Percentiles rank a stretch among this genome's conserved stretches.
Conservation (phyloP, 1,140 invertebrate genomes). For the Trachymyrmex septentrionalis region DNA sequence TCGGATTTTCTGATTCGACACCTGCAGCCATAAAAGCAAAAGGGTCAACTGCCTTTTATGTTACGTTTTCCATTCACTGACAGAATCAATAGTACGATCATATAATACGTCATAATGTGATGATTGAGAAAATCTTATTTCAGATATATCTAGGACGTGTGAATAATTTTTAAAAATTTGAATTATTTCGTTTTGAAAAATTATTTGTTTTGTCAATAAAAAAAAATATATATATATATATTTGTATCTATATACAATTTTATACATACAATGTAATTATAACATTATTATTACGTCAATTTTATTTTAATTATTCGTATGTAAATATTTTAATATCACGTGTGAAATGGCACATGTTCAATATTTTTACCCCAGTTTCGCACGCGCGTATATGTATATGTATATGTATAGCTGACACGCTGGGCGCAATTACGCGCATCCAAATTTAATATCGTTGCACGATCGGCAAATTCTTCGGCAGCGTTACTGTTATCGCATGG, state of each 20-base stretch:
- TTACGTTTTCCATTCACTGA: conserved; percentile 39
- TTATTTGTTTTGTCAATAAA: background rate
- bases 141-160: background rate
- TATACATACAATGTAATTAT: background rate
- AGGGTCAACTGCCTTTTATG: conserved; percentile 21
- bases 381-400: too few species aligned
- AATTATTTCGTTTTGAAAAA: background rate
- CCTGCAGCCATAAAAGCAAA: conserved; percentile 33
- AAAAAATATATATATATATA: background rate
- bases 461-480: conserved; percentile 47
- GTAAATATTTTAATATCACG: background rate
- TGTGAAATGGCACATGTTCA: background rate
- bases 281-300: background rate
- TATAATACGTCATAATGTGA: background rate
- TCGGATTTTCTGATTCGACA: conserved; percentile 57
- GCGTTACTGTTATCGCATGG: conserved; percentile 19
- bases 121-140: background rate
- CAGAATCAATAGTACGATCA: background rate
- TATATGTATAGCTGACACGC: background rate
- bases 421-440: conserved; percentile 19
- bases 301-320: background rate
- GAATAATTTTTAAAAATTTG: background rate
- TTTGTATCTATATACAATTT: background rate
- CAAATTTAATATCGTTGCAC: conserved; percentile 51
- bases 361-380: background rate